Percentiles rank a stretch among this genome's conserved stretches.
Conservation (phyloP, 2,888 invertebrate genomes). For the Tiphia femorata region DNA sequence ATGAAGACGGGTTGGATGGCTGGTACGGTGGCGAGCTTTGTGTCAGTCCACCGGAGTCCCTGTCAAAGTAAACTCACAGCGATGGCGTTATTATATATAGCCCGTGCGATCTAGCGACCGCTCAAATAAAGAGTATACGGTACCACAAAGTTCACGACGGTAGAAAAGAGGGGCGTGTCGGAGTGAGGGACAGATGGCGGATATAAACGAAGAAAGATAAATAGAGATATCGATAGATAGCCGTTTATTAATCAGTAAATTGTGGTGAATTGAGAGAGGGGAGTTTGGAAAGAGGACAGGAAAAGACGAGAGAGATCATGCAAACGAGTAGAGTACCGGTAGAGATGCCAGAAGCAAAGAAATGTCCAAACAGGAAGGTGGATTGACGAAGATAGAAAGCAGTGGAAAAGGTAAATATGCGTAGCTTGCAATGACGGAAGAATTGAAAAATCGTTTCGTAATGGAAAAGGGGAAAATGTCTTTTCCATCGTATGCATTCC, state of each 20-base stretch:
- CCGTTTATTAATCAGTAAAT: not conserved
- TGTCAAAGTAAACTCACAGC: conserved; percentile 52
- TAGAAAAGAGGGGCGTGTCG: not conserved
- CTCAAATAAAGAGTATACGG: conserved; percentile 4
- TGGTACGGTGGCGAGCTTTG: conserved; percentile 42
- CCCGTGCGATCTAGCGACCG: not conserved
- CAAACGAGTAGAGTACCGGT: not conserved
- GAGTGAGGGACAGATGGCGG: not conserved
- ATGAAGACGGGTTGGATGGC: too few species aligned
- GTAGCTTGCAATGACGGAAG: too few species aligned
- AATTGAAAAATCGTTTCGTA: too few species aligned
- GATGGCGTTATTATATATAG: conserved; percentile 20
- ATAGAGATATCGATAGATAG: too few species aligned
- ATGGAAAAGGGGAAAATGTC: too few species aligned
- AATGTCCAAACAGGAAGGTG: too few species aligned
- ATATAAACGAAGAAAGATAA: conserved; percentile 7
- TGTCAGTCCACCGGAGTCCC: conserved; percentile 43
- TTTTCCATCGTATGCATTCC: too few species aligned
- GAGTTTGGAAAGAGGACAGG: not conserved
- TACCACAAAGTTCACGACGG: not conserved
- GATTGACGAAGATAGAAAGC: too few species aligned
- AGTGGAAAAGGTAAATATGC: too few species aligned
- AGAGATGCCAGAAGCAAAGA: too few species aligned
- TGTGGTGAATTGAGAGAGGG: conserved; percentile 1
- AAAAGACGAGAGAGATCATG: not conserved